These are phyloP conservation scores for Rugalucina vietnamica DNA, from an alignment of 2,888 invertebrate species.

Conservation along the genomic window DNA sequence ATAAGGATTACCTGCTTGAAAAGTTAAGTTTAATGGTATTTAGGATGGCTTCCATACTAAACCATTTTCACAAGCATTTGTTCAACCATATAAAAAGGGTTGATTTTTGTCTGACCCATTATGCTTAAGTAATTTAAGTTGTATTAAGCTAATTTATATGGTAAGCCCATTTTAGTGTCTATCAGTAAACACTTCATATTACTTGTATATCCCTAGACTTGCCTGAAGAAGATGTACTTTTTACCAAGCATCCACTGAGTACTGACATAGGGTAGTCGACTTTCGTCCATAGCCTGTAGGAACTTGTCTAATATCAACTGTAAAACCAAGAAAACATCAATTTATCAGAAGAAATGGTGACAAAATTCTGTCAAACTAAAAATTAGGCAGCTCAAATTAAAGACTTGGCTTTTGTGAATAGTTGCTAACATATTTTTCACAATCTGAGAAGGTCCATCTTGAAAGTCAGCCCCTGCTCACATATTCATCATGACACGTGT, in stretches of 20 bases:
- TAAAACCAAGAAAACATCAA: constrained; percentile 18
- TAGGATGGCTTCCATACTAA: no score
- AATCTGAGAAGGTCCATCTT: no score
- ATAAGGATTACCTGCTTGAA: no score
- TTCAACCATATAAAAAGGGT: neutral
- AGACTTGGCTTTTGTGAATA: neutral
- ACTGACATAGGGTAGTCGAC: constrained; percentile 85
- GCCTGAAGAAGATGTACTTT: constrained; percentile 96
- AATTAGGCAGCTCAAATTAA: neutral
- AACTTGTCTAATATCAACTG: constrained; percentile 90
- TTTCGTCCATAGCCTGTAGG: constrained; percentile 81
- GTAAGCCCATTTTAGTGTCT: no score
- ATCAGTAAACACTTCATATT: neutral
- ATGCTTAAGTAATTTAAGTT: no score
- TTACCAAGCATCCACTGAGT: constrained; percentile 96
- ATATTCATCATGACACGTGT: no score
- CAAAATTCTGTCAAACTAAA: neutral
- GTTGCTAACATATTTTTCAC: neutral
- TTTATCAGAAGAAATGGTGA: neutral
- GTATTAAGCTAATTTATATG: no score
- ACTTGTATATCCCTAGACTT: constrained; percentile 85
- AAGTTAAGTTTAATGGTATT: no score
- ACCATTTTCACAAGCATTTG: no score
- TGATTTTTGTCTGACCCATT: no score
- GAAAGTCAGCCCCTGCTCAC: no score